Evolutionary conservation across 1,140 invertebrate species (phyloP).

Genomic region (Drosophila ficusphila): DNA sequence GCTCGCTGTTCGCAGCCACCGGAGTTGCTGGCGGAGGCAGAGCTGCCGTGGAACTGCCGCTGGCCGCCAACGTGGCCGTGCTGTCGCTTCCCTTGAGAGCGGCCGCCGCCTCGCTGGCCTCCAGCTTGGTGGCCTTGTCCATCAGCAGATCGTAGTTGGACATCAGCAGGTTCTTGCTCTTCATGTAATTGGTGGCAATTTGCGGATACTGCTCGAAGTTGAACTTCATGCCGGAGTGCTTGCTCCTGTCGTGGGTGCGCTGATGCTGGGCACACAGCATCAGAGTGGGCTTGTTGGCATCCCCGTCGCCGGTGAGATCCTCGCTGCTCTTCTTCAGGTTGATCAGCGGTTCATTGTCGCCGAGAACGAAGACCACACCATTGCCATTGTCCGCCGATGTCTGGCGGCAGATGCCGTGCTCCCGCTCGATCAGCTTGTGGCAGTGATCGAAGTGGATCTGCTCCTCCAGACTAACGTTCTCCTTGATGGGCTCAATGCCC

Average conservation of each 20-base stretch:
- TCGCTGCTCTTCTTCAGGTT: slow-evolving; percentile 82
- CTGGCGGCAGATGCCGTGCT: slow-evolving; percentile 65
- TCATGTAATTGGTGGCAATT: slow-evolving; percentile 89
- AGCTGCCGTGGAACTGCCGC: slow-evolving; percentile 42
- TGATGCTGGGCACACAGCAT: slow-evolving; percentile 83
- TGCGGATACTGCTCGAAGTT: slow-evolving; percentile 89
- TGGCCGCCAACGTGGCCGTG: slow-evolving; percentile 64
- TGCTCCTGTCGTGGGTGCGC: slow-evolving; percentile 85
- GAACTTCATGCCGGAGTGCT: slow-evolving; percentile 89
- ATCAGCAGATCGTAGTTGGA: slow-evolving; percentile 87
- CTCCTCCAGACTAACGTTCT: slow-evolving; percentile 79
- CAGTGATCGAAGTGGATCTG: slow-evolving; percentile 80
- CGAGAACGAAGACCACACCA: slow-evolving; percentile 90
- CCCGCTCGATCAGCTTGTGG: slow-evolving; percentile 74
- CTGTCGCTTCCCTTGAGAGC: slow-evolving; percentile 62
- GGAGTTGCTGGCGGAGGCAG: slow-evolving; percentile 3
- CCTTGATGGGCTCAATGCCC: slow-evolving; percentile 83
- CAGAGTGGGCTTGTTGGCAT: slow-evolving; percentile 7
- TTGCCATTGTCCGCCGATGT: slow-evolving; percentile 59
- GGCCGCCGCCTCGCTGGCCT: slow-evolving; percentile 59
- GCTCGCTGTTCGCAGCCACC: slow-evolving; percentile 82
- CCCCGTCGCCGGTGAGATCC: slow-evolving; percentile 56
- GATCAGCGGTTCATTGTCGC: slow-evolving; percentile 89
- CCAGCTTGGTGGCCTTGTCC: slow-evolving; percentile 85
- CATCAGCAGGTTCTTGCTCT: slow-evolving; percentile 88